Conservation (phyloP, 2,888 invertebrate species). For the Zonitis immaculata region DNA sequence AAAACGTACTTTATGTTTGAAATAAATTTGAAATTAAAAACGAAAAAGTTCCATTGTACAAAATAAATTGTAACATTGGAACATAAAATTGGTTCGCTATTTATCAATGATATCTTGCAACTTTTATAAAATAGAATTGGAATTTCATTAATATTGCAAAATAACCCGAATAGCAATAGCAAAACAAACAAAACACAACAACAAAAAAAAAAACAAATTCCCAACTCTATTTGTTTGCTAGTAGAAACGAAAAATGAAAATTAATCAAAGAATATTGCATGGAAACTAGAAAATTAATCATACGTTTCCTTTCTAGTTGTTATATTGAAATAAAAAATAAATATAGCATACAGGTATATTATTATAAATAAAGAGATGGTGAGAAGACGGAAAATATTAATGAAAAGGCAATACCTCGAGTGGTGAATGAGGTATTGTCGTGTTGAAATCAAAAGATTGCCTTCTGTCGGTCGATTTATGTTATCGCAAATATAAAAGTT, state of each 20-base stretch:
- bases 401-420: too few relatives aligned
- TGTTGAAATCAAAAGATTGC: conserved; percentile 17
- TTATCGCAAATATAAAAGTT: conserved; percentile 19
- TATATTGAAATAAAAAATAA: too few relatives aligned
- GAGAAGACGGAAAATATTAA: too few relatives aligned
- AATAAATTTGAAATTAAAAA: too few relatives aligned
- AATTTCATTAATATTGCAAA: conserved; percentile 1
- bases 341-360: too few relatives aligned
- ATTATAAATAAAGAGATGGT: too few relatives aligned
- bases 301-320: not conserved
- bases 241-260: conserved; percentile 1
- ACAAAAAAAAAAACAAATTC: too few relatives aligned
- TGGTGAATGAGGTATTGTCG: not conserved
- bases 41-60: too few relatives aligned
- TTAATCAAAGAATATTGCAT: not conserved
- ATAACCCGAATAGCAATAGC: not conserved
- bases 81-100: not conserved
- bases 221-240: not conserved
- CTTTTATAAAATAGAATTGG: not conserved
- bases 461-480: conserved; percentile 17
- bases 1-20: too few relatives aligned
- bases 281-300: not conserved
- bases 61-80: too few relatives aligned
- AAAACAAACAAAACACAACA: not conserved
- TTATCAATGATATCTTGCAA: not conserved